phyloP scores from a whole-genome alignment of 1,140 invertebrate genomes.

The Stegodyphus mimosarum region DNA sequence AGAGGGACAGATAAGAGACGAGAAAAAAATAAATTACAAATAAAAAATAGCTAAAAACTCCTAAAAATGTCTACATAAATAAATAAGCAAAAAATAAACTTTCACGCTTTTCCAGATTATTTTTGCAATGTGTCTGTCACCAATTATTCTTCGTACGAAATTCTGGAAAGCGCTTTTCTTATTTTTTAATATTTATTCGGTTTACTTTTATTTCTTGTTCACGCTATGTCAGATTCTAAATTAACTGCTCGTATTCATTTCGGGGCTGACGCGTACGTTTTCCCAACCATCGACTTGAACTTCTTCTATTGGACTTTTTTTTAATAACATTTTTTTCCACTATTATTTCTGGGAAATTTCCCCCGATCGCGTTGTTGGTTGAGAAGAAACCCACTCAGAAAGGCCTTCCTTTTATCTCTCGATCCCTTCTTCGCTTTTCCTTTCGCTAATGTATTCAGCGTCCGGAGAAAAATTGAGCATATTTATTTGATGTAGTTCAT shows the following conservation, averaged over 20 bases:
- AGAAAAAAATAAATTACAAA: constrained; percentile 9
- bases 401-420: constrained; percentile 49
- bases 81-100: neutral
- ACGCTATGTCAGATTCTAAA: constrained; percentile 42
- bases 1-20: neutral
- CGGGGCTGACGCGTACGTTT: neutral
- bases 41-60: constrained; percentile 23
- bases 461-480: constrained; percentile 51
- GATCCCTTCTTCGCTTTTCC: constrained; percentile 7
- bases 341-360: constrained; percentile 24
- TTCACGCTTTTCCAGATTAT: constrained; percentile 30
- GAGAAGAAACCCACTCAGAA: constrained; percentile 9
- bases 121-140: constrained; percentile 37
- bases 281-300: neutral
- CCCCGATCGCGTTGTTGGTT: neutral
- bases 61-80: constrained; percentile 31
- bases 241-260: constrained; percentile 54
- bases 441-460: constrained; percentile 56
- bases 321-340: constrained; percentile 26
- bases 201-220: constrained; percentile 33
- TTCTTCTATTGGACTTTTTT: neutral
- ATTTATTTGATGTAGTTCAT: constrained; percentile 60
- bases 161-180: constrained; percentile 1
- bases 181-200: constrained; percentile 1
- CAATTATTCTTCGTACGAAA: constrained; percentile 55